Conservation (phyloP, 2,888 invertebrate species). For the Caenorhabditis sp. region DNA sequence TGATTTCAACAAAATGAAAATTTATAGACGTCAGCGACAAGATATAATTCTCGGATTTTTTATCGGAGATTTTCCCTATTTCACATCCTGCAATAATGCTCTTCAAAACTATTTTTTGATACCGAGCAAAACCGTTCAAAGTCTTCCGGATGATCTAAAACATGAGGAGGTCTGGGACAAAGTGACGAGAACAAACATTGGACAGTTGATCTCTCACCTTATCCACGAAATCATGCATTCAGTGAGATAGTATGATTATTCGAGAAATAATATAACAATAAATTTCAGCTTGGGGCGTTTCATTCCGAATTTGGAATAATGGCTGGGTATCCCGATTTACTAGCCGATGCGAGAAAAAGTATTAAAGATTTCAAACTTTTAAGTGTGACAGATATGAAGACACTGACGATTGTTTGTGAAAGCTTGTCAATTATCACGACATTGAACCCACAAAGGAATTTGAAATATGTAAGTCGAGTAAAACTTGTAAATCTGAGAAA, state of each 20-base stretch:
- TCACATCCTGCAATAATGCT: slow-evolving; percentile 6
- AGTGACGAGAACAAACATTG: neutral
- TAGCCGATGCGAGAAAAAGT: neutral
- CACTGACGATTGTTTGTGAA: slow-evolving; percentile 17
- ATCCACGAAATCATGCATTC: slow-evolving; percentile 30
- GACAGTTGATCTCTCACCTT: slow-evolving; percentile 8
- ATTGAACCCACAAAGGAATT: neutral
- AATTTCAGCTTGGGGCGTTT: slow-evolving; percentile 25
- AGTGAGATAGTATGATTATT: neutral
- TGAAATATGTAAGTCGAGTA: slow-evolving; percentile 15
- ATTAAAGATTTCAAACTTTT: slow-evolving; percentile 8
- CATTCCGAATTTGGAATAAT: slow-evolving; percentile 22
- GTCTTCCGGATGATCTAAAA: neutral
- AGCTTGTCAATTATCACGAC: slow-evolving; percentile 35
- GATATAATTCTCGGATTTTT: slow-evolving; percentile 19
- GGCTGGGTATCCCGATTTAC: neutral
- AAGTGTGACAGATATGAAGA: slow-evolving; percentile 5
- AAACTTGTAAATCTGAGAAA: too few relatives aligned
- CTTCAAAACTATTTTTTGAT: slow-evolving; percentile 21
- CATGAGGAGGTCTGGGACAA: slow-evolving; percentile 1
- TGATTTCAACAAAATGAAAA: too few relatives aligned
- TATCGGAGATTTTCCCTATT: slow-evolving; percentile 2
- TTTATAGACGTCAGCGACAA: slow-evolving; percentile 14
- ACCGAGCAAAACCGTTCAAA: slow-evolving; percentile 1
- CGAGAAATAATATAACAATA: neutral